Evolutionary conservation across 2,797 vertebrate genomes (phyloP), one percentile per base, ranked within the genome.

Genomic region (Siniperca undulata): DNA sequence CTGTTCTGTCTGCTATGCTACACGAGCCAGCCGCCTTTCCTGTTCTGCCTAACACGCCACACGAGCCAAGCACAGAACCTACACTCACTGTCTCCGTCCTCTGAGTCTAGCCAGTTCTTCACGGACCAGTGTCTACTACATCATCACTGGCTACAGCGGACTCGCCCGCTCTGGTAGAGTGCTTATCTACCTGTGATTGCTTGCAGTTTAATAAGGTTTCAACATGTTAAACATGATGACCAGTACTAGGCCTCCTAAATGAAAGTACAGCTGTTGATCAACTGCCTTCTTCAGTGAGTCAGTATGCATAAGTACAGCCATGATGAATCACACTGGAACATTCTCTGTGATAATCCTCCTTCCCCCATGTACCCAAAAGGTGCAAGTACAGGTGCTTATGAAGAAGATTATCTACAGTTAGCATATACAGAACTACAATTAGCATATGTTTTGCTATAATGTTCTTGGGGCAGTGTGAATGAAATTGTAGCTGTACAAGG

Each of bases 301-400:
- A 16, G 11, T 53, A 42, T 36, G 30, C 22, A 46, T 13, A 36
- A 65, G 40, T 24, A 20, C 66, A 76, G 60, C 38, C 11, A 4
- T 70, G 59, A 77, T 80, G 34, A 58, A 82, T 82, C 36, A 76
- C 34, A 13, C 8, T n/a, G 22, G 7, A 48, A 22, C 30, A 53
- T n/a, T 66, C 16, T 56, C 64, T 5, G 16, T 24, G 24, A 75
- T 81, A 36, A 67, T 70, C 19, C 13, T 42, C 34, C 14, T 46
- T 52, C 16, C 27, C 3, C 3, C 8, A 13, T 6, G 4, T 20
- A 46, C 19, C 20, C 22, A 42, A 38, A 65, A 74, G 22, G n/a
- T 52, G 34, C n/a, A 16, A 52, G 17, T 44, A 22, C 34, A 65
- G 40, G 48, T 55, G 48, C 22, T 40, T n/a, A 61, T 59, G n/a